These are phyloP conservation scores for Drosophila demipolita DNA, from an alignment of 2,888 invertebrate genomes.

Conservation along the genomic window DNA sequence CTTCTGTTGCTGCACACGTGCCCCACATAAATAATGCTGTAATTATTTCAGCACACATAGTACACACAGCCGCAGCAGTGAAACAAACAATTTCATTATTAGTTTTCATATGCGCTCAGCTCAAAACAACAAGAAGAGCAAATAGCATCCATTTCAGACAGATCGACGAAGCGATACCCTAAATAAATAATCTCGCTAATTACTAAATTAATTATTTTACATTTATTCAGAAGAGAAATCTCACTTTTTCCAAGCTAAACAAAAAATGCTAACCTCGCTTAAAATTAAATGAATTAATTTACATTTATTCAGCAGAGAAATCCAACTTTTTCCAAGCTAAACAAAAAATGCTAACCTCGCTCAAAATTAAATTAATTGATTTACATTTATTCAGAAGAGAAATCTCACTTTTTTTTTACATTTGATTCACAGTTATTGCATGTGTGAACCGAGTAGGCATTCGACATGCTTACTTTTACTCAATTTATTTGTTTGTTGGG, in stretches of 20 bases:
- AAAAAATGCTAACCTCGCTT: no score
- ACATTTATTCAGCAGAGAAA: no score
- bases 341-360: no score
- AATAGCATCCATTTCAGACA: neutral
- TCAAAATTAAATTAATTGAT: no score
- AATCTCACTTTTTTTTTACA: no score
- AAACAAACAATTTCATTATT: conserved; percentile 76
- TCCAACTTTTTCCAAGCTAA: no score
- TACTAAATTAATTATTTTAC: neutral
- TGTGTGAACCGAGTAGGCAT: neutral
- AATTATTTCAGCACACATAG: conserved; percentile 69
- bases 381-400: no score
- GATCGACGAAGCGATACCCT: conserved; percentile 3
- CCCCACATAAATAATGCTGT: conserved; percentile 72
- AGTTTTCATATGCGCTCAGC: conserved; percentile 51
- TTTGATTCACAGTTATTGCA: neutral
- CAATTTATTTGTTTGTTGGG: conserved; percentile 8
- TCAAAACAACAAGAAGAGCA: conserved; percentile 24
- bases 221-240: neutral
- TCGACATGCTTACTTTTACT: neutral
- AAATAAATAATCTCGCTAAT: neutral
- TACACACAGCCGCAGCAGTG: conserved; percentile 8
- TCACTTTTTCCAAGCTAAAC: neutral
- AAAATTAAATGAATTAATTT: no score
- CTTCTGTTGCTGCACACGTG: conserved; percentile 56